Conservation (phyloP, 2,113 vertebrate genomes). For the Pionites leucogaster region DNA sequence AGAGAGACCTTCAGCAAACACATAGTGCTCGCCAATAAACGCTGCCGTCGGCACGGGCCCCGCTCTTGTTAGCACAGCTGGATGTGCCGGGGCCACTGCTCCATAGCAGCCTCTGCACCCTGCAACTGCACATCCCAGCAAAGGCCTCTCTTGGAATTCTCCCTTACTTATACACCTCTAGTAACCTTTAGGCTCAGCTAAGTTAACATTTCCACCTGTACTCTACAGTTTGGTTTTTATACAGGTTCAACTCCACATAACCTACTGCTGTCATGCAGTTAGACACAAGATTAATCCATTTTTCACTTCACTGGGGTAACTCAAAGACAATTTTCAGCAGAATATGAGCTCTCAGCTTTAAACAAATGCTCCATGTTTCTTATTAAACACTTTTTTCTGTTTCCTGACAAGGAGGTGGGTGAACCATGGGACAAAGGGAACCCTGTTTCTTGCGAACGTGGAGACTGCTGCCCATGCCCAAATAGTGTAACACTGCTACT, state of each 20-base stretch:
- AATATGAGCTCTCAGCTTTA: background rate
- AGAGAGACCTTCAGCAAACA: background rate
- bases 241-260: background rate
- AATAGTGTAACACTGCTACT: rapidly evolving
- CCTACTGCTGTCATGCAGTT: background rate
- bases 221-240: background rate
- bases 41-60: background rate
- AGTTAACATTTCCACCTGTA: background rate
- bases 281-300: background rate
- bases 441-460: background rate
- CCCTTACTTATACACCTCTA: rapidly evolving
- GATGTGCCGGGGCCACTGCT: background rate
- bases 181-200: background rate
- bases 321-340: background rate
- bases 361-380: background rate
- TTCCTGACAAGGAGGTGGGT: background rate
- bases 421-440: background rate
- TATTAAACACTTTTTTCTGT: background rate
- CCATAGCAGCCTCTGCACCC: background rate
- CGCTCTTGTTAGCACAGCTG: background rate
- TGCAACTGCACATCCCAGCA: background rate
- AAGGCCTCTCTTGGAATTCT: background rate
- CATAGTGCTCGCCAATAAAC: background rate
- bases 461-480: background rate
- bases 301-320: background rate